These are phyloP conservation scores for Tamandua tetradactyla DNA, from an alignment of 2,797 vertebrate genomes.

Conservation along the genomic window DNA sequence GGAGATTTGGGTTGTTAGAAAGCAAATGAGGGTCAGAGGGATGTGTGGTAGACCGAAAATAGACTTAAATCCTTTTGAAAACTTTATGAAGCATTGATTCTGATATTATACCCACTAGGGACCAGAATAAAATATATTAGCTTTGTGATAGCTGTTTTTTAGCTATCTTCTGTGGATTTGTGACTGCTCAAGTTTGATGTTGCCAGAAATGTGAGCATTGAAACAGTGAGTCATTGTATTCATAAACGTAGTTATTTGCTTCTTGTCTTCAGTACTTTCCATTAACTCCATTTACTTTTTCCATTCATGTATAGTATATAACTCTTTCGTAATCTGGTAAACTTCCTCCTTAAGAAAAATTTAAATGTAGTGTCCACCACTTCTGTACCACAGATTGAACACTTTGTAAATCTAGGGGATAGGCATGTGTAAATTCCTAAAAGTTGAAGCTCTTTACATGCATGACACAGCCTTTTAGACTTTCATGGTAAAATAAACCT, in stretches of 20 bases:
- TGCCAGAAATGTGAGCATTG: background rate
- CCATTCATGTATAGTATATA: background rate
- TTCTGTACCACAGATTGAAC: background rate
- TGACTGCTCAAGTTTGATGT: background rate
- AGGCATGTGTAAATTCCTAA: constrained; percentile 26
- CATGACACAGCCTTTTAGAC: background rate
- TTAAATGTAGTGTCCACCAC: background rate
- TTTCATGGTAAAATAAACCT: constrained; percentile 36
- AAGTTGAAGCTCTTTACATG: background rate
- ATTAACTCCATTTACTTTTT: background rate
- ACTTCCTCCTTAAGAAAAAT: constrained; percentile 19
- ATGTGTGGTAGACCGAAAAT: background rate
- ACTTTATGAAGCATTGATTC: background rate
- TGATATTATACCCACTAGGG: background rate
- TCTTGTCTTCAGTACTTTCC: constrained; percentile 16
- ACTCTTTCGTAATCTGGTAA: background rate
- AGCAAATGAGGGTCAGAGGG: background rate
- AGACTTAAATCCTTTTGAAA: background rate
- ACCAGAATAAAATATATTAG: background rate
- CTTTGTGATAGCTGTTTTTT: background rate
- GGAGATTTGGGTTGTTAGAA: background rate
- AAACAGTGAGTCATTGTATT: background rate
- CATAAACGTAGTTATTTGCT: constrained; percentile 14
- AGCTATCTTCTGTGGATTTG: background rate
- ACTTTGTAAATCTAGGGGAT: background rate